Evolutionary conservation across 2,797 vertebrate species (phyloP), one percentile per base, ranked within the genome.

Genomic region (Semaprochilodus insignis): DNA sequence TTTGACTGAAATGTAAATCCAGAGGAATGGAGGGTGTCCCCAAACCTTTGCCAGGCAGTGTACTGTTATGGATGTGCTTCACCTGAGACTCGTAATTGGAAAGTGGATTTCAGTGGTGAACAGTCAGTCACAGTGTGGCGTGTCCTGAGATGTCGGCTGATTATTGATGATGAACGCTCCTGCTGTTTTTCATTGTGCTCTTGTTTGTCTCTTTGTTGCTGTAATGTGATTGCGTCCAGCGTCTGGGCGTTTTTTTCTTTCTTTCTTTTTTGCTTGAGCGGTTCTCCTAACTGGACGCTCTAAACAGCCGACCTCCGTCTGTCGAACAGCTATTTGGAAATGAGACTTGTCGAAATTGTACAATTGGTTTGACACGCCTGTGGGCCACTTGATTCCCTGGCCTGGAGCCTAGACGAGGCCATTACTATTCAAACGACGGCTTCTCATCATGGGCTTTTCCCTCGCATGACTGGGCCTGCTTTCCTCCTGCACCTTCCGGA

Each of bases 361-460:
- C 89, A 89, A 82, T 90, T 71, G 70, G 63, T 81, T 87, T 88
- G 84, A 83, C 81, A 89, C 57, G 76, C 86, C 57, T 65, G 71
- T 75, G 72, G 88, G 85, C 40, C 80, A 85, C 85, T 89, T 82
- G 85, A 67, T 82, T 85, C 80, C 16, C 86, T 89, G 89, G 88
- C 89, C 80, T 10, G 77, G 62, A 89, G 90, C 90, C 87, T 86
- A 87, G 88, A 85, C 23, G 40, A 70, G 51, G 79, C 82, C 85
- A 82, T 92, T 88, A 93, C 90, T 84, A 90, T 91, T 93, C 86
- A 92, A 88, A 90, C 83, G 34, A 78, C 72, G 77, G 62, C 16
- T 79, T 92, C 87, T 81, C 74, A 66, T 54, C 52, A 67, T 78
- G 67, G 73, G 52, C 59, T 65, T 66, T 48, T 67, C 63, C 34